Evolutionary conservation across 2,888 invertebrate species (phyloP).

Genomic region (Orthosia gracilis): DNA sequence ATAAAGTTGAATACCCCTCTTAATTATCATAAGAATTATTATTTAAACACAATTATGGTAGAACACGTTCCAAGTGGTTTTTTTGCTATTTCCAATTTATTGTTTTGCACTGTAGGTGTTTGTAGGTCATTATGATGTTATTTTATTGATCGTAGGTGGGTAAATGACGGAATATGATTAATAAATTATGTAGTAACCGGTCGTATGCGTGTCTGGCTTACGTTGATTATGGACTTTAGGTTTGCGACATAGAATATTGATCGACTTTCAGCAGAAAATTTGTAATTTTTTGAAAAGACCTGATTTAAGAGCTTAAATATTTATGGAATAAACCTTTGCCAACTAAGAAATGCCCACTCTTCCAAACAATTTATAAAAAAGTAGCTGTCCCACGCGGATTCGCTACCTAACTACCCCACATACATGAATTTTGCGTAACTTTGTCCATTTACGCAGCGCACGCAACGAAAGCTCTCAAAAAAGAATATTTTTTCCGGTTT

Average conservation of each 20-base stretch:
- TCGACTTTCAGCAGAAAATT: background rate
- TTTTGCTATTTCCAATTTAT: background rate
- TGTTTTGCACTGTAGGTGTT: background rate
- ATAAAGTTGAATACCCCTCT: background rate
- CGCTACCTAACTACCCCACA: too few relatives aligned
- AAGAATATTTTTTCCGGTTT: too few relatives aligned
- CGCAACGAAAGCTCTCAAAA: too few relatives aligned
- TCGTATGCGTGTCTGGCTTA: background rate
- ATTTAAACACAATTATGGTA: background rate
- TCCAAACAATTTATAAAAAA: background rate
- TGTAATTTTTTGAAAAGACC: too few relatives aligned
- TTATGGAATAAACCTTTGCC: background rate
- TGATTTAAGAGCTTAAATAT: background rate
- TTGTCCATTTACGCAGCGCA: too few relatives aligned
- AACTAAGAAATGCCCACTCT: background rate
- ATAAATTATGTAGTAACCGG: constrained; percentile 14
- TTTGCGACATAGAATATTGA: background rate
- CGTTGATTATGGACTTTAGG: background rate
- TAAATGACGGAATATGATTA: constrained; percentile 13
- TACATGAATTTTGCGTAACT: too few relatives aligned
- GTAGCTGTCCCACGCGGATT: too few relatives aligned
- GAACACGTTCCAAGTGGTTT: too few relatives aligned
- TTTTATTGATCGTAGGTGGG: constrained; percentile 5
- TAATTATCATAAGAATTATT: too few relatives aligned
- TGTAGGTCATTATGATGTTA: constrained; percentile 18